A percentile compares a stretch with the other conserved stretches of the same genome.
Conservation (phyloP, 2,113 vertebrate species). For the Archocentrus centrarchus region DNA sequence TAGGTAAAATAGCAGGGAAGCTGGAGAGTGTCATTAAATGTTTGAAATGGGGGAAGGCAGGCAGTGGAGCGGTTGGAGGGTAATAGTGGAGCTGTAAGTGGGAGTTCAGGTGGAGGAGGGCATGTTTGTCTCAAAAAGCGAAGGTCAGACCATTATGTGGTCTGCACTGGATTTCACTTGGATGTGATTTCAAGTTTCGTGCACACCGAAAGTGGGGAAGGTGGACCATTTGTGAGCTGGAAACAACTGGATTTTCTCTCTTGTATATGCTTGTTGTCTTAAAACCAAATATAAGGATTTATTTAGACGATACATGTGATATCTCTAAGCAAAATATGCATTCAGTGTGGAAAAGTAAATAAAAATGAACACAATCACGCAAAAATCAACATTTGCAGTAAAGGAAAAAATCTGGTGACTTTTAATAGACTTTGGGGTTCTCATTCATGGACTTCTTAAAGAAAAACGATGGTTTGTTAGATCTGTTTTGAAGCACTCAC, state of each 20-base stretch:
- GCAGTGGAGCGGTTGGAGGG: background rate
- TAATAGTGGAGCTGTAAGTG: background rate
- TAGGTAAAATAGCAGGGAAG: background rate
- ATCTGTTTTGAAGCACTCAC: no score
- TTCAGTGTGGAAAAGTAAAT: no score
- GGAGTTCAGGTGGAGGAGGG: background rate
- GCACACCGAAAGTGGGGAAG: background rate
- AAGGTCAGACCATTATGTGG: slow-evolving; percentile 24
- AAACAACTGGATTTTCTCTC: background rate
- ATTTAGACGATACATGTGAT: background rate
- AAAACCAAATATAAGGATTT: background rate
- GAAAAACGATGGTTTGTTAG: background rate
- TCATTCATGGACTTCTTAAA: background rate
- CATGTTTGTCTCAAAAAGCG: background rate
- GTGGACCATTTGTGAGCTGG: background rate
- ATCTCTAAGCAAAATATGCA: no score
- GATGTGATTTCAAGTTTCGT: background rate
- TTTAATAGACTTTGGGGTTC: background rate
- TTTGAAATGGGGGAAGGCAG: background rate
- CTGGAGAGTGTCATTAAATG: background rate
- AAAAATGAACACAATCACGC: background rate
- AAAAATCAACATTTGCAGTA: background rate
- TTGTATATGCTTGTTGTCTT: background rate
- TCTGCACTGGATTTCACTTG: background rate
- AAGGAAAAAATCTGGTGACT: background rate